phyloP scores from a whole-genome alignment of 2,113 vertebrate genomes.

The Leucosticte australis region DNA sequence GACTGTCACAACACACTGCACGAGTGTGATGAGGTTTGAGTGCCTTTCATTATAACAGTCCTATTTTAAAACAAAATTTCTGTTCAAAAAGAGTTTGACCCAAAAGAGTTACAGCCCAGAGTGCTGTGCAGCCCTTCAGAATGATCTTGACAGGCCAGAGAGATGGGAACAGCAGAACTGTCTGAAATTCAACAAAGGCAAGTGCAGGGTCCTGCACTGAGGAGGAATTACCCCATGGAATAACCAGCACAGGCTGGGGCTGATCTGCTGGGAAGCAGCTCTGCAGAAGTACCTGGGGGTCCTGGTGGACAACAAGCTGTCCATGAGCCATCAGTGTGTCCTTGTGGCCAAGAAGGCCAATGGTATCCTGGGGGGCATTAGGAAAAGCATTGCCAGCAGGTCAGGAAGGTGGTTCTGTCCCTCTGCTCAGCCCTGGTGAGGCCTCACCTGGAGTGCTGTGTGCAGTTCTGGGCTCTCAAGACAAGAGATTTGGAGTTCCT shows the following conservation, averaged over 20 bases:
- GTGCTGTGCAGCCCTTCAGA: not conserved
- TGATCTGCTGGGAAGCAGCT: not conserved
- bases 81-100: not conserved
- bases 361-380: not conserved
- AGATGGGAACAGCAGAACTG: not conserved
- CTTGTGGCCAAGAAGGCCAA: not conserved
- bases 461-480: not conserved
- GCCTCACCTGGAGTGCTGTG: accelerated
- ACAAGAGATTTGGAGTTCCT: accelerated
- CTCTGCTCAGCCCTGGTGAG: not conserved
- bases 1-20: not conserved
- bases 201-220: not conserved
- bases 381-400: not conserved
- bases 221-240: not conserved
- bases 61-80: not conserved
- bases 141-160: not conserved
- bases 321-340: not conserved
- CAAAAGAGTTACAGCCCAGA: not conserved
- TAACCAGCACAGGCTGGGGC: not conserved
- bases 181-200: not conserved
- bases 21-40: not conserved
- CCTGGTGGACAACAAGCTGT: not conserved
- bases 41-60: not conserved
- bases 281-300: not conserved
- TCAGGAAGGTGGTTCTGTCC: not conserved